Percentiles rank a stretch among this genome's conserved stretches.
phyloP scores from a whole-genome alignment of 2,888 invertebrate genomes.

The Cantharis rustica region DNA sequence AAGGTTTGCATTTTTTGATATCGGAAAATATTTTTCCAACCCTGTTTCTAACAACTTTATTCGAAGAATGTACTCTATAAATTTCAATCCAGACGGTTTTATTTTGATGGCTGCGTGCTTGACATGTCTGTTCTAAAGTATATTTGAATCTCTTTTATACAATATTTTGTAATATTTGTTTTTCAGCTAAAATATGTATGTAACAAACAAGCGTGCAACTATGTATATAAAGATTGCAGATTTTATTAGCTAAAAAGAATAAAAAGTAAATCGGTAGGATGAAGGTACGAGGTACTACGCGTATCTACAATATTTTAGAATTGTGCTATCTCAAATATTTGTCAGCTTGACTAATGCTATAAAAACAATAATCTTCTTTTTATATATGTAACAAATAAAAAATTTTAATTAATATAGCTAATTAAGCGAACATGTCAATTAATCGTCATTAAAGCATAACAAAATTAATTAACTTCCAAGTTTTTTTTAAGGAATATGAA shows the following conservation, averaged over 20 bases:
- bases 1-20: too few species aligned
- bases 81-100: background rate
- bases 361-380: background rate
- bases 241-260: background rate
- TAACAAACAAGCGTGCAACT: background rate
- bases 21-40: too few species aligned
- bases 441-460: background rate
- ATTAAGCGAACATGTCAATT: background rate
- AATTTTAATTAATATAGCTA: background rate
- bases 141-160: background rate
- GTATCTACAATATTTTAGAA: too few species aligned
- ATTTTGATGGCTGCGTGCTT: background rate
- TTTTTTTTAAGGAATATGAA: background rate
- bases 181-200: background rate
- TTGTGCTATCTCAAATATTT: background rate
- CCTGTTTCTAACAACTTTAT: background rate
- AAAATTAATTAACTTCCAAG: background rate
- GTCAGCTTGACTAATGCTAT: background rate
- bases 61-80: background rate
- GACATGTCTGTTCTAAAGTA: background rate
- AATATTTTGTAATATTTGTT: background rate
- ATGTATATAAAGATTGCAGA: background rate
- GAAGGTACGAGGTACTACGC: too few species aligned
- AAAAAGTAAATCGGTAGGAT: background rate
- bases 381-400: background rate